Percentiles rank a stretch among this genome's conserved stretches.
These are phyloP conservation scores for Herminia tarsipennalis DNA, from an alignment of 2,888 invertebrate genomes.

Conservation along the genomic window DNA sequence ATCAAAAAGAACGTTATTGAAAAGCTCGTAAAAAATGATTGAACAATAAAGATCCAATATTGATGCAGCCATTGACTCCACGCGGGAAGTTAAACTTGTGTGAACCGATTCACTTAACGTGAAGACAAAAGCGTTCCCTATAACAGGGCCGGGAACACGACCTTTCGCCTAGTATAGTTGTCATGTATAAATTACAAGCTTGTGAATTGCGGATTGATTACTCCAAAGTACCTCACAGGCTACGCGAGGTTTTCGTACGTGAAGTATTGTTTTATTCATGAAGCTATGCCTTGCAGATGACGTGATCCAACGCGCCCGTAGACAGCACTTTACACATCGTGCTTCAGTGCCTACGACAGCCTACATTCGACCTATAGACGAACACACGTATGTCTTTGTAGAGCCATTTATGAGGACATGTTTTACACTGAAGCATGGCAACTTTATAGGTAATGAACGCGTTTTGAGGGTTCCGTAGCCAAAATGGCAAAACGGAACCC, in stretches of 20 bases:
- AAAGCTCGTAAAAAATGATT: background rate
- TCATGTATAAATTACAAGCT: conserved; percentile 41
- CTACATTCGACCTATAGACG: conserved; percentile 1
- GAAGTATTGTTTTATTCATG: conserved; percentile 60
- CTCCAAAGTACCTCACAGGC: conserved; percentile 32
- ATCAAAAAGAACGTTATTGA: background rate
- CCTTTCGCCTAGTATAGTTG: conserved; percentile 19
- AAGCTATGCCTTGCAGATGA: conserved; percentile 32
- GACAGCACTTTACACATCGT: conserved; percentile 25
- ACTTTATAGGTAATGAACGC: too few species aligned
- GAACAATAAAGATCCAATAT: conserved; percentile 23
- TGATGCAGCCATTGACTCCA: conserved; percentile 8
- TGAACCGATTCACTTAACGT: conserved; percentile 27
- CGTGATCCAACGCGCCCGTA: conserved; percentile 33
- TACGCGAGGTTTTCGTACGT: conserved; percentile 46
- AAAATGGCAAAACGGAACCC: too few species aligned
- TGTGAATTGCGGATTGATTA: conserved; percentile 44
- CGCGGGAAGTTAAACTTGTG: conserved; percentile 8
- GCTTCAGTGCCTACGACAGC: conserved; percentile 9
- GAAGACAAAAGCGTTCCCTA: conserved; percentile 29
- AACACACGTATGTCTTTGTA: background rate
- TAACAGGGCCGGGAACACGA: conserved; percentile 18
- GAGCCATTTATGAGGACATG: background rate
- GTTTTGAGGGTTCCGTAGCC: too few species aligned
- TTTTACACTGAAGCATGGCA: background rate